These are phyloP conservation scores for Reticulitermes speratus DNA, from an alignment of 1,140 invertebrate species.

Conservation along the genomic window DNA sequence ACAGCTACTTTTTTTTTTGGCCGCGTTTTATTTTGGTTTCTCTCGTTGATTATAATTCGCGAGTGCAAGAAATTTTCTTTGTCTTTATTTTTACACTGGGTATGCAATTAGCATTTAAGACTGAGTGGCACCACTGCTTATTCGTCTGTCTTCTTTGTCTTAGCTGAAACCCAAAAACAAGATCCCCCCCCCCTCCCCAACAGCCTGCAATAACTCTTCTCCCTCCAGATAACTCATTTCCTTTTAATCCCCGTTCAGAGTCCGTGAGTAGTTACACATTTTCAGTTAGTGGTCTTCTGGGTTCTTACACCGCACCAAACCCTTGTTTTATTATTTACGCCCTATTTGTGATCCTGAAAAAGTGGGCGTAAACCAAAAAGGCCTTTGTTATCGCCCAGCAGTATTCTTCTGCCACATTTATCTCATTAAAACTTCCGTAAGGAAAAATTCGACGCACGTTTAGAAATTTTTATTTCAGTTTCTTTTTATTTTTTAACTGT, in stretches of 20 bases:
- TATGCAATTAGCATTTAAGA: neutral
- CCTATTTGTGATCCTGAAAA: too few species aligned
- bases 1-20: neutral
- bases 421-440: too few species aligned
- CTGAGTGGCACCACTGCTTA: neutral
- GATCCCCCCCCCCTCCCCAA: neutral
- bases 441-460: too few species aligned
- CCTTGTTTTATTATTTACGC: too few species aligned
- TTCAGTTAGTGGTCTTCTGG: too few species aligned
- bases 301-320: too few species aligned
- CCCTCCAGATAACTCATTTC: neutral
- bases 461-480: too few species aligned
- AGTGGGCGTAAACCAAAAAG: too few species aligned
- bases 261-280: too few species aligned
- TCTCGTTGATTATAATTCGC: neutral
- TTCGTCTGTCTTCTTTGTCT: neutral
- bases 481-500: too few species aligned
- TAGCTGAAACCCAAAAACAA: neutral
- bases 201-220: neutral
- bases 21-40: neutral
- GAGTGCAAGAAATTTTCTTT: neutral
- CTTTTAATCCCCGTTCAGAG: neutral
- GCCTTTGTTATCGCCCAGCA: too few species aligned
- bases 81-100: neutral
- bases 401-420: too few species aligned